Conservation (phyloP, 1,140 invertebrate genomes). For the Aphelenchoides besseyi region DNA sequence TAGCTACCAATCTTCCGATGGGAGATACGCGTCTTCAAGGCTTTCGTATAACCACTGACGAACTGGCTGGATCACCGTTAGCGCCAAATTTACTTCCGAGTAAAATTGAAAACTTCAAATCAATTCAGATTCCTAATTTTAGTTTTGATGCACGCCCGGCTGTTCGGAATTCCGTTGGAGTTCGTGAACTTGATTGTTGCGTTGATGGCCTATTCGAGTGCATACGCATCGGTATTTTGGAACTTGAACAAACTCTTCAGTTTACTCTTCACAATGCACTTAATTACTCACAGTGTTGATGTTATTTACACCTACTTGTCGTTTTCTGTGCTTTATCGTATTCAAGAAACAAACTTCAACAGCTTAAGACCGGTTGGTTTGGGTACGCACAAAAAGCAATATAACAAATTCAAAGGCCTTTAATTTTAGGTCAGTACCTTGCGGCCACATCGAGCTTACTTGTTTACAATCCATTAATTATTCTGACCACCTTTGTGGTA, state of each 20-base stretch:
- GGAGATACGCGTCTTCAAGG: slow-evolving; percentile 59
- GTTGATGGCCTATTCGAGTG: slow-evolving; percentile 49
- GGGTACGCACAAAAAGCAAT: slow-evolving; percentile 37
- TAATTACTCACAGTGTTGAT: slow-evolving; percentile 46
- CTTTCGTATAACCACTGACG: slow-evolving; percentile 57
- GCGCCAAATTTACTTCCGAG: slow-evolving; percentile 59
- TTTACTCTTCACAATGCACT: slow-evolving; percentile 50
- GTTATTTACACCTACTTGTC: slow-evolving; percentile 53
- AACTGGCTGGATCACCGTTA: slow-evolving; percentile 52
- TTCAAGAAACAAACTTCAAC: slow-evolving; percentile 60
- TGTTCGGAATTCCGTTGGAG: slow-evolving; percentile 61
- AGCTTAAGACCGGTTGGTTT: slow-evolving; percentile 55
- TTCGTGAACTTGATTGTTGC: slow-evolving; percentile 58
- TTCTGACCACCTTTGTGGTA: slow-evolving; percentile 40
- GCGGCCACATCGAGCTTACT: slow-evolving; percentile 19
- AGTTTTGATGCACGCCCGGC: slow-evolving; percentile 60
- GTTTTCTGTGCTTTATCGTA: slow-evolving; percentile 56
- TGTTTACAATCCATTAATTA: slow-evolving; percentile 45
- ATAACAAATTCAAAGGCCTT: slow-evolving; percentile 26
- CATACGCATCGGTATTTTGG: slow-evolving; percentile 61
- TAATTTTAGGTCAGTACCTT: slow-evolving; percentile 43
- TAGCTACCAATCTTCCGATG: slow-evolving; percentile 59
- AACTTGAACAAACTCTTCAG: slow-evolving; percentile 53
- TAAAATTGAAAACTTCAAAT: slow-evolving; percentile 21
- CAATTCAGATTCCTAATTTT: slow-evolving; percentile 27